Percentiles rank a stretch among this genome's conserved stretches.
Conservation (phyloP, 1,140 invertebrate species). For the Drosophila chauvacae region DNA sequence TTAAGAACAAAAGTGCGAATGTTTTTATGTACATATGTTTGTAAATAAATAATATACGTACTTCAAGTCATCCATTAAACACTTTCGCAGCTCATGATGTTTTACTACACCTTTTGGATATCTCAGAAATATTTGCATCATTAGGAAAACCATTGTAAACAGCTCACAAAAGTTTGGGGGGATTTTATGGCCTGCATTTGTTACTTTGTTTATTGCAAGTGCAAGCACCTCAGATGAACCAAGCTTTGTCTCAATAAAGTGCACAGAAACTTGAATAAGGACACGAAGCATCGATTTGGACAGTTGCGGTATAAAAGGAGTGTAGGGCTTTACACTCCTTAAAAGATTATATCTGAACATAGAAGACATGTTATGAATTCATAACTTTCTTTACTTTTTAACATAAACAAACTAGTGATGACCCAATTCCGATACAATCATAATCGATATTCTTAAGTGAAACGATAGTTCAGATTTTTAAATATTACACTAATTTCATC, state of each 20-base stretch:
- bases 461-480: neutral
- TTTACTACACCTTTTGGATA: conserved; percentile 77
- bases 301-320: conserved; percentile 61
- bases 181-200: conserved; percentile 74
- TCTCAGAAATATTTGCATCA: conserved; percentile 81
- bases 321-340: conserved; percentile 62
- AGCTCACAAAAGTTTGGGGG: conserved; percentile 82
- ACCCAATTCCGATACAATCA: neutral
- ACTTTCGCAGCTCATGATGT: conserved; percentile 74
- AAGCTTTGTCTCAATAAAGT: conserved; percentile 71
- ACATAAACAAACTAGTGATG: conserved; percentile 29
- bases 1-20: neutral
- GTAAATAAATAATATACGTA: conserved; percentile 15
- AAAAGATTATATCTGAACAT: conserved; percentile 67
- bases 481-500: neutral
- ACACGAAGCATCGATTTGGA: conserved; percentile 75
- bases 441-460: neutral
- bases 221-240: conserved; percentile 62
- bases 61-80: conserved; percentile 74
- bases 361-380: conserved; percentile 52
- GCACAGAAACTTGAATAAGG: conserved; percentile 82
- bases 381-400: neutral
- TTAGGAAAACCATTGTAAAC: conserved; percentile 75
- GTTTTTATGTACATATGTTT: neutral
- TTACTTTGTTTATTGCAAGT: conserved; percentile 80